Evolutionary conservation across 1,140 invertebrate genomes (phyloP), one percentile per base, ranked within the genome.

Genomic region (Nautilus pompilius): DNA sequence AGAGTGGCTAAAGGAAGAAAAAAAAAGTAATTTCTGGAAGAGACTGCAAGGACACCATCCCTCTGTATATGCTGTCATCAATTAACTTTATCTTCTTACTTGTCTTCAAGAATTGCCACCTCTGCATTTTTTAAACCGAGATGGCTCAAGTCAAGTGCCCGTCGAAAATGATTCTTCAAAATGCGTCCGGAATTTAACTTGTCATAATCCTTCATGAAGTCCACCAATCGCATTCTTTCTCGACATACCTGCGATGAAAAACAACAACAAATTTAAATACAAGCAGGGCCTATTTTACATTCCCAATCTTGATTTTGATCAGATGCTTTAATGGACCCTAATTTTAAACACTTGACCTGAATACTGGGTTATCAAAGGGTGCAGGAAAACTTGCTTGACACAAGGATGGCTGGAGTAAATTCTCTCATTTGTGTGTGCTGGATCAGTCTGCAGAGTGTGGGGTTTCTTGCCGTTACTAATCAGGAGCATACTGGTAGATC

Each of bases 161-260:
- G 63, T 30, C 76, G 64, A 71, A 83, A 83, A 20, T 78, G 77
- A 22, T 66, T 77, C 63, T 82, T 82, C 29, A 71, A 54, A 70
- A 83, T 71, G 51, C 75, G 67, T 15, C 82, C 82, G 22, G 74
- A 75, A 26, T 74, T 74, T 17, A 82, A 66, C 57, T 83, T 83
- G 70, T 83, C 82, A 69, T 82, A 82, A 66, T 82, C 80, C 62
- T 63, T 73, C 70, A 83, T 72, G 65, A 76, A 82, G 29, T 83
- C 82, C 28, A 77, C 67, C 15, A 82, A 67, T 29, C 82, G 58
- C 6, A 83, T 65, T 65, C 82, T 72, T 53, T 79, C 78, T 62
- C 74, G 76, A 59, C 65, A 70, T 3, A 83, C 80, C 81, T 83
- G 48, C 36, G 60, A 60, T 17, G 45, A 28, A 36, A 64, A 32